These are phyloP conservation scores for Chrosomus eos DNA, from an alignment of 2,797 vertebrate species.

Conservation along the genomic window DNA sequence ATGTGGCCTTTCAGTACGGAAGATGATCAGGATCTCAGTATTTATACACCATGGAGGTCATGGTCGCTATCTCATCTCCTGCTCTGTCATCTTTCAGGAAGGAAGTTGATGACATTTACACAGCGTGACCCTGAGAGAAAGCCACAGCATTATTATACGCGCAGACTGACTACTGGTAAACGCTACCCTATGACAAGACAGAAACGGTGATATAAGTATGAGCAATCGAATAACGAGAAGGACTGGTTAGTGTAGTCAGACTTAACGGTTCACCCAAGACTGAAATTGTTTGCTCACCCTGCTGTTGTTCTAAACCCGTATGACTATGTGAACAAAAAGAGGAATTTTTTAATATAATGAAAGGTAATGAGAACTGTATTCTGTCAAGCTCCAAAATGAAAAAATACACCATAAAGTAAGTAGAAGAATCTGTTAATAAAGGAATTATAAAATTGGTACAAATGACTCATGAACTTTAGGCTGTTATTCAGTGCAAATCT, in stretches of 20 bases:
- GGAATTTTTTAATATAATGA: not conserved
- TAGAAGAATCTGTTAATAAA: too few relatives aligned
- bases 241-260: not conserved
- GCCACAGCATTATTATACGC: conserved; percentile 21
- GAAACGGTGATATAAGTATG: not conserved
- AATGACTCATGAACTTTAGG: not conserved
- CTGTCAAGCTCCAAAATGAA: not conserved
- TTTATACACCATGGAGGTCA: conserved; percentile 18
- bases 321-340: not conserved
- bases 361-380: not conserved
- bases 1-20: conserved; percentile 18
- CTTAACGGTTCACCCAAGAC: not conserved
- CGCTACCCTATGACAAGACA: not conserved
- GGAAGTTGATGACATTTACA: conserved; percentile 42
- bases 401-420: not conserved
- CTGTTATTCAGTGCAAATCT: not conserved
- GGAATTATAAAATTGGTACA: too few relatives aligned
- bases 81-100: conserved; percentile 70
- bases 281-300: not conserved
- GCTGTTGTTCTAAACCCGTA: not conserved
- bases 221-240: not conserved
- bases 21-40: not conserved
- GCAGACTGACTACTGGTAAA: conserved; percentile 3
- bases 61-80: conserved; percentile 18
- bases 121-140: conserved; percentile 22